Base-by-base conservation (phyloP, 1,140 invertebrate species). In the Trichonephila clavata region DNA sequence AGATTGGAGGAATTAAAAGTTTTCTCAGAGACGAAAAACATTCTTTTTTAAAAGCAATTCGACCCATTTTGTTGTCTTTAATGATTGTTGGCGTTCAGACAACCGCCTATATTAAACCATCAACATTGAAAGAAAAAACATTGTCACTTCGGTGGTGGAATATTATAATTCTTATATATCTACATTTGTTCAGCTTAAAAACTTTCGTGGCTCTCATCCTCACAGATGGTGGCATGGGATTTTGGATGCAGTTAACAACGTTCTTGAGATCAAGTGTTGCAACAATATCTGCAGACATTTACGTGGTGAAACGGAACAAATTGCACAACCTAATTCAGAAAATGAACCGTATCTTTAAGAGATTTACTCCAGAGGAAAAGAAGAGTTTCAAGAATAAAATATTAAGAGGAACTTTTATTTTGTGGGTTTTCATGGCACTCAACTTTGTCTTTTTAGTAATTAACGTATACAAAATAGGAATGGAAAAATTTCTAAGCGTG, bases 51-150 rank as follows among this genome's bases (percentile, higher is more conserved):
- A 65, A 68, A 21, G 83, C 60, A 18, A 21, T 83, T 20, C 27
- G 32, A 32, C 90, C 90, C 10, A 20, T 92, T 68, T 71, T 92
- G 16, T 4, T 68, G 7, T 92, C 81, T 16, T 20, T 92, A n/a
- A 77, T 71, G 90, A 32, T 92, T 5, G 27, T 92, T 24, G 90
- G 90, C 1, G 63, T 92, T 18, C 81, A 92, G 18, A 86, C 90
- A 18, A 68, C 61, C 18, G 21, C 14, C n/a, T 81, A 86, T 21
- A 16, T 57, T 21, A 92, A 92, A 20, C 16, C 16, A 81, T 16
- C 39, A 14, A 21, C 21, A 6, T 3, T 21, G 6, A 65, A 32
- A 24, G 18, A 43, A 16, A 63, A 92, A 18, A 84, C 60, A 43
- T 63, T 71, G 6, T 43, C n/a, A 1, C 39, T 92, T 18, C 24